Percentiles rank a stretch among this genome's conserved stretches.
phyloP scores from a whole-genome alignment of 2,888 invertebrate species.

The Gisinianus flammeolus region DNA sequence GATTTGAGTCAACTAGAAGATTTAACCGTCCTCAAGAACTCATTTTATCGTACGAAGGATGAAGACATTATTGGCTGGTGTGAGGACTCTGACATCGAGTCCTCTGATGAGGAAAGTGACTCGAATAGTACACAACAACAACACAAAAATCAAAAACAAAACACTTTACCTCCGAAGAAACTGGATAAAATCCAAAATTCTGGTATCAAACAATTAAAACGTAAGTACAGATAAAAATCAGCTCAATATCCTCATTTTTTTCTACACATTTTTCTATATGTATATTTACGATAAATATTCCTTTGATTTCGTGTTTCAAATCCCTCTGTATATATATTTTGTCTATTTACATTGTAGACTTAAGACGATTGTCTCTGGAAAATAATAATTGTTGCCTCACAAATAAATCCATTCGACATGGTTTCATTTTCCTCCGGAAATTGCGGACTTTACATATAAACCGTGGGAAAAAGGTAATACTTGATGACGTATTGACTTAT shows the following conservation, averaged over 20 bases:
- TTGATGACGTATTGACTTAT: background rate
- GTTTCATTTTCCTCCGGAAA: conserved; percentile 12
- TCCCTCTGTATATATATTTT: too few species aligned
- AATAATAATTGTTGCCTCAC: conserved; percentile 40
- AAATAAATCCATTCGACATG: conserved; percentile 22
- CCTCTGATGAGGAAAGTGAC: background rate
- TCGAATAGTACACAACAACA: background rate
- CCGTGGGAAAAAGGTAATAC: conserved; percentile 18
- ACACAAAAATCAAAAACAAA: background rate
- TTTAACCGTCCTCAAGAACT: conserved; percentile 28
- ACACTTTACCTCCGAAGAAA: background rate
- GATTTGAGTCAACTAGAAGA: conserved; percentile 17
- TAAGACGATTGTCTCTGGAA: conserved; percentile 28
- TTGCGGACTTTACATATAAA: conserved; percentile 15
- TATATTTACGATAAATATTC: too few species aligned
- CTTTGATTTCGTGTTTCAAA: too few species aligned
- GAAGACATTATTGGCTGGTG: conserved; percentile 26
- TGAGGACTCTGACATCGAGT: background rate
- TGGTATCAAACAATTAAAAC: conserved; percentile 30
- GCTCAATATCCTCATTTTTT: background rate
- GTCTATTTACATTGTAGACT: too few species aligned
- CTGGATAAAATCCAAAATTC: background rate
- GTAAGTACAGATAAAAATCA: conserved; percentile 1
- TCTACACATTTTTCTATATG: background rate
- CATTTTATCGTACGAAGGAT: conserved; percentile 33